Conservation (phyloP, 2,888 invertebrate species). For the Meliscaeva auricollis region DNA sequence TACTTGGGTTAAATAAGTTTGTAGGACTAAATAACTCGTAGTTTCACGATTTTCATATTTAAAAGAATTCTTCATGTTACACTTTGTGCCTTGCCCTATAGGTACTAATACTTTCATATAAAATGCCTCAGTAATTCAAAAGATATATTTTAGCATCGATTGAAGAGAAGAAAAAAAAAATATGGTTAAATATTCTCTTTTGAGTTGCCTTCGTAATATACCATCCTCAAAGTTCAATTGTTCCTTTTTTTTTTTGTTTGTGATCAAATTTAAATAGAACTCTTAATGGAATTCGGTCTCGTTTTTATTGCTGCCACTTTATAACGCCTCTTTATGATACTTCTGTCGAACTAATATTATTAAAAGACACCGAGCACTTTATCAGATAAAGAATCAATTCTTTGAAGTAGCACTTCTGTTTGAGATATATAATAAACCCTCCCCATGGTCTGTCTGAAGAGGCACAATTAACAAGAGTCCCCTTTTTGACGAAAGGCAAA, state of each 20-base stretch:
- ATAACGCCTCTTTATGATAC: slow-evolving; percentile 27
- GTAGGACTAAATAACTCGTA: too few relatives aligned
- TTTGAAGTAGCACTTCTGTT: slow-evolving; percentile 58
- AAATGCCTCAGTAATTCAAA: too few relatives aligned
- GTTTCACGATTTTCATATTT: too few relatives aligned
- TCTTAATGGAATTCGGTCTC: slow-evolving; percentile 44
- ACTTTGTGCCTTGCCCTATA: too few relatives aligned
- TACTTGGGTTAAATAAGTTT: too few relatives aligned
- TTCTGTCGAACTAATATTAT: slow-evolving; percentile 53
- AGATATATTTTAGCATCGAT: too few relatives aligned
- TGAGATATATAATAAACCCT: slow-evolving; percentile 23
- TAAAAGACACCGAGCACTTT: slow-evolving; percentile 67
- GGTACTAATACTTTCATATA: too few relatives aligned
- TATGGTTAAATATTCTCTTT: background rate
- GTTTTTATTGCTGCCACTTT: slow-evolving; percentile 39
- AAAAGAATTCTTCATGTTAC: too few relatives aligned
- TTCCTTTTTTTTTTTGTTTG: slow-evolving; percentile 24
- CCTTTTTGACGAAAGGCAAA: slow-evolving; percentile 33
- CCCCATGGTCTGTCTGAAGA: background rate
- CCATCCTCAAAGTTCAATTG: slow-evolving; percentile 53
- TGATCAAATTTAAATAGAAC: slow-evolving; percentile 57
- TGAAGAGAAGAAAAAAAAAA: background rate
- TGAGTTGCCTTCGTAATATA: background rate
- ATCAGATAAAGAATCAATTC: slow-evolving; percentile 67
- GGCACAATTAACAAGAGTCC: slow-evolving; percentile 5